These are phyloP conservation scores for Lasioglossum albipes DNA, from an alignment of 1,140 invertebrate genomes.

Conservation along the genomic window DNA sequence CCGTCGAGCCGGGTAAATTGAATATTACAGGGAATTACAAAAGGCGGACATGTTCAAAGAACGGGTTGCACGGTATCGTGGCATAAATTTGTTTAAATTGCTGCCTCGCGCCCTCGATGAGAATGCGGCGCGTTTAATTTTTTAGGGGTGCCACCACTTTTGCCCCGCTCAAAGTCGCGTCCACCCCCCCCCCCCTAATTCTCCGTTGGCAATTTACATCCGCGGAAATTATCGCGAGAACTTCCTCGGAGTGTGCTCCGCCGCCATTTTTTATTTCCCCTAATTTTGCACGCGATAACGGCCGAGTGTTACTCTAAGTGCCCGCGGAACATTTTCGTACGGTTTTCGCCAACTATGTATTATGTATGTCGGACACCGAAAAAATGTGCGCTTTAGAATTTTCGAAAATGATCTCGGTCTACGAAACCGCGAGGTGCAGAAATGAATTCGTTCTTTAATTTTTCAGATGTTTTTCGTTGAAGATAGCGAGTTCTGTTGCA, in stretches of 20 bases:
- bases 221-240: conserved; percentile 12
- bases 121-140: conserved; percentile 3
- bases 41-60: not conserved
- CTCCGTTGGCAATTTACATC: not conserved
- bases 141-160: conserved; percentile 9
- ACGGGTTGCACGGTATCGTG: not conserved
- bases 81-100: conserved; percentile 18
- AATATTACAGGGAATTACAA: conserved; percentile 7
- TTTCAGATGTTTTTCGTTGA: too few relatives aligned
- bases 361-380: too few relatives aligned
- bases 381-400: too few relatives aligned
- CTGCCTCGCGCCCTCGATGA: too few relatives aligned
- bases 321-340: too few relatives aligned
- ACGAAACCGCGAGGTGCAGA: too few relatives aligned
- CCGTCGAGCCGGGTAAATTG: not conserved
- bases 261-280: not conserved
- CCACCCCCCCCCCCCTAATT: too few relatives aligned
- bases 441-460: too few relatives aligned
- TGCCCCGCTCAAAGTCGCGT: too few relatives aligned
- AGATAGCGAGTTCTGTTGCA: too few relatives aligned
- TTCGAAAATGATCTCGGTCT: too few relatives aligned
- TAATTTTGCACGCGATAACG: not conserved
- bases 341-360: too few relatives aligned
- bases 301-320: not conserved
- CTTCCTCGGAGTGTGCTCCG: not conserved